phyloP scores from a whole-genome alignment of 2,888 invertebrate species.

The Aradus depressus region DNA sequence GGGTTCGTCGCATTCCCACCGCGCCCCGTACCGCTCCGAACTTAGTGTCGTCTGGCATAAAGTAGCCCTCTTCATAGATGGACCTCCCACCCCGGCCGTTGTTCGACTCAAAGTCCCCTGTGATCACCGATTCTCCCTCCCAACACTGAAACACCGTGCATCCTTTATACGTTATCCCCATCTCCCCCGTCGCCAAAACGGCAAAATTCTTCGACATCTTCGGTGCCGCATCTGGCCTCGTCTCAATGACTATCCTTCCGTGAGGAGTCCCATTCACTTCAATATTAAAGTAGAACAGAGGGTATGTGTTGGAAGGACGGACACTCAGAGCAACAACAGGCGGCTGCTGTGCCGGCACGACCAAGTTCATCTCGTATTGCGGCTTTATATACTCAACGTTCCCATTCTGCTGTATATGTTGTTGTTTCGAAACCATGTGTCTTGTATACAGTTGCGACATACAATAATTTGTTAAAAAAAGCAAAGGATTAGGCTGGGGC shows the following conservation, averaged over 20 bases:
- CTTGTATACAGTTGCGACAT: slow-evolving; percentile 60
- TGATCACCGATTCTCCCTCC: slow-evolving; percentile 70
- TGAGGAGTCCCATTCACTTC: slow-evolving; percentile 58
- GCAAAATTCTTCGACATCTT: slow-evolving; percentile 72
- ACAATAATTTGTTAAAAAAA: slow-evolving; percentile 65
- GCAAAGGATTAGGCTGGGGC: slow-evolving; percentile 48
- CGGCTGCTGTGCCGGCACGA: slow-evolving; percentile 32
- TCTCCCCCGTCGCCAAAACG: slow-evolving; percentile 56
- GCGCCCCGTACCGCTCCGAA: slow-evolving; percentile 62
- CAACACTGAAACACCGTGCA: slow-evolving; percentile 72
- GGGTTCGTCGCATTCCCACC: slow-evolving; percentile 70
- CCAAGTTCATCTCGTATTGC: slow-evolving; percentile 25
- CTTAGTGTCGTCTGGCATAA: slow-evolving; percentile 71
- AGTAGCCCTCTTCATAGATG: slow-evolving; percentile 63
- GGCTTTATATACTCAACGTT: slow-evolving; percentile 36
- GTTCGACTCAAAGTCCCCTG: slow-evolving; percentile 63
- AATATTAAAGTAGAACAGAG: slow-evolving; percentile 64
- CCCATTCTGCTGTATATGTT: slow-evolving; percentile 40
- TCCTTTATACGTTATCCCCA: slow-evolving; percentile 65
- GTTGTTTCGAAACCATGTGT: slow-evolving; percentile 47
- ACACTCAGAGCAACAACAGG: slow-evolving; percentile 31
- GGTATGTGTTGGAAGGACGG: slow-evolving; percentile 36
- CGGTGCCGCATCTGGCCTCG: slow-evolving; percentile 64
- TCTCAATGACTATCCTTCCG: slow-evolving; percentile 65
- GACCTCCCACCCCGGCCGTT: slow-evolving; percentile 69